phyloP scores from a whole-genome alignment of 1,140 invertebrate species.

The Cotesia glomerata region DNA sequence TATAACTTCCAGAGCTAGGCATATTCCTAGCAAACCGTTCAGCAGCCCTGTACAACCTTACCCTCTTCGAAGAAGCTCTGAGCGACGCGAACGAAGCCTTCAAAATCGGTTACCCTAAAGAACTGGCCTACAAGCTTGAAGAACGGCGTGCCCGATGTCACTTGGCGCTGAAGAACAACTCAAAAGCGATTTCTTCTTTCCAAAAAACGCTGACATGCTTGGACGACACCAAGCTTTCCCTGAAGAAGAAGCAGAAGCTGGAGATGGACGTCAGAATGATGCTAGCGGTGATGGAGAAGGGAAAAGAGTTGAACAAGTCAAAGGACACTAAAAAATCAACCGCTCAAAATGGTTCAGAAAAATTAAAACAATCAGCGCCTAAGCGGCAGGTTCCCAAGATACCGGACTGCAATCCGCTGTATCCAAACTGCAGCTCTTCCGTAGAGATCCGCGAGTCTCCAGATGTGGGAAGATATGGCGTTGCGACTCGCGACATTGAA shows the following conservation, averaged over 20 bases:
- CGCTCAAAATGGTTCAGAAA: constrained; percentile 38
- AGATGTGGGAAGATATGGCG: constrained; percentile 67
- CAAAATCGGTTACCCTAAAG: constrained; percentile 74
- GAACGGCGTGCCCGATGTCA: constrained; percentile 80
- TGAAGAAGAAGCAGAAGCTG: constrained; percentile 71
- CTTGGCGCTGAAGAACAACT: constrained; percentile 73
- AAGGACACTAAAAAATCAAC: constrained; percentile 35
- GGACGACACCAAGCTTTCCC: constrained; percentile 70
- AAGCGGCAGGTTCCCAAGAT: constrained; percentile 44
- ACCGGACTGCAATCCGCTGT: constrained; percentile 60
- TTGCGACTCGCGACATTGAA: constrained; percentile 69
- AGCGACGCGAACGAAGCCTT: constrained; percentile 76
- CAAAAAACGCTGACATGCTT: constrained; percentile 70
- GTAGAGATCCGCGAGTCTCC: constrained; percentile 65
- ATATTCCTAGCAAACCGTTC: constrained; percentile 87
- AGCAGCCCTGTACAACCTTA: constrained; percentile 82
- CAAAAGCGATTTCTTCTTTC: constrained; percentile 72
- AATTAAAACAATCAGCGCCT: constrained; percentile 46
- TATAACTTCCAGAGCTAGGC: constrained; percentile 66
- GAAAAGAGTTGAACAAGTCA: constrained; percentile 56
- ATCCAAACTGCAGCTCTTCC: constrained; percentile 66
- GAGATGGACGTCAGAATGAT: constrained; percentile 75
- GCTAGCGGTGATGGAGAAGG: constrained; percentile 72
- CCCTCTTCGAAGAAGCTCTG: constrained; percentile 71
- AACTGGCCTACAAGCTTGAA: constrained; percentile 77